Evolutionary conservation across 1,140 invertebrate species (phyloP).

Genomic region (Hyphantria cunea): DNA sequence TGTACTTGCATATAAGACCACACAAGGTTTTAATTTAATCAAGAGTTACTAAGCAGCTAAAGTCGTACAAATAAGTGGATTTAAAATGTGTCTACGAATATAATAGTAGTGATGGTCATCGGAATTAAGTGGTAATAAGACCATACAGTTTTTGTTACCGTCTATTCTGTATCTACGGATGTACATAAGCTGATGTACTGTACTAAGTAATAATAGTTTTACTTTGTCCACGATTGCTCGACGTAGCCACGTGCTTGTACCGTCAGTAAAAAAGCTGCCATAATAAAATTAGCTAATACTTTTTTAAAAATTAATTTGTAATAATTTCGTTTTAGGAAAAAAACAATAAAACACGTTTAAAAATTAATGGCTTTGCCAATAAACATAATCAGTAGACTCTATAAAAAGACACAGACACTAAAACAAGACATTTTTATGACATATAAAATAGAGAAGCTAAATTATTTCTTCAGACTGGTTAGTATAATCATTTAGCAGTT

Average conservation of each 20-base stretch:
- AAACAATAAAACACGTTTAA: slow-evolving; percentile 2
- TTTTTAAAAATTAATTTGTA: slow-evolving; percentile 10
- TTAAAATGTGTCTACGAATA: slow-evolving; percentile 4
- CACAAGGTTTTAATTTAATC: too few species aligned
- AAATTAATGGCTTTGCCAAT: slow-evolving; percentile 6
- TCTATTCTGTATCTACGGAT: slow-evolving; percentile 16
- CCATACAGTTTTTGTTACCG: slow-evolving; percentile 15
- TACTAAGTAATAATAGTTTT: slow-evolving; percentile 25
- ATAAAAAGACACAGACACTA: slow-evolving; percentile 23
- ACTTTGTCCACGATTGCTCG: slow-evolving; percentile 8
- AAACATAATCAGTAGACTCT: slow-evolving; percentile 20
- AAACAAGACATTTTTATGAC: slow-evolving; percentile 18
- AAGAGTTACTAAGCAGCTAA: too few species aligned
- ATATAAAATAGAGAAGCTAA: slow-evolving; percentile 12
- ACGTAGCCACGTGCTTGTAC: slow-evolving; percentile 13
- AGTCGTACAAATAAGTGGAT: too few species aligned
- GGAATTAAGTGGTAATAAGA: slow-evolving; percentile 25
- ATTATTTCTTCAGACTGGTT: not conserved
- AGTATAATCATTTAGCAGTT: slow-evolving; percentile 7
- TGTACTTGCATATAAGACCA: too few species aligned
- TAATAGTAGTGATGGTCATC: slow-evolving; percentile 15
- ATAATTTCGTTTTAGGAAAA: not conserved
- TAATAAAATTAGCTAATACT: not conserved
- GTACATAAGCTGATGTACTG: slow-evolving; percentile 22
- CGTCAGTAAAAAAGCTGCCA: slow-evolving; percentile 4